Evolutionary conservation across 2,888 invertebrate species (phyloP), one percentile per base, ranked within the genome.

Genomic region (Trichacis sp.): DNA sequence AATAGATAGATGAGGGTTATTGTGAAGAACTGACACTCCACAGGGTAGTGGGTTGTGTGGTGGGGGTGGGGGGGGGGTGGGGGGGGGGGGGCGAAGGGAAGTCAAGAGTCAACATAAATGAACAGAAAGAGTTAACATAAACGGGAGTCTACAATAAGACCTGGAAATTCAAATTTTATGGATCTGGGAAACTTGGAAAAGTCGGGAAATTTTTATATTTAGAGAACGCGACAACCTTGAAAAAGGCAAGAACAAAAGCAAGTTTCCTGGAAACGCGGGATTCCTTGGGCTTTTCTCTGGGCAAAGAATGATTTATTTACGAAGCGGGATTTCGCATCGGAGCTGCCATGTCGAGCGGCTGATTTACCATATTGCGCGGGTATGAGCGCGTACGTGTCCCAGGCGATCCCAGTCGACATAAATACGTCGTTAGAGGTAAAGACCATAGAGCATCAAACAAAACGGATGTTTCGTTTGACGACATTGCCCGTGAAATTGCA

Each of bases 311-410:
- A 20, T 40, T 51, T 40, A 40, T 51, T 40, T 42, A 42, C 51
- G 51, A 14, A 40, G 42, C 42, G 15, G 40, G 40, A 12, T 14
- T 15, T 36, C 40, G 51, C 42, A 51, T 51, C 18, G 51, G 12
- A 51, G 40, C 14, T 19, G n/a, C 36, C 14, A 19, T 49, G 49
- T 30, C 17, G 12, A n/a, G 15, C 14, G 9, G 20, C 11, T 36
- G 24, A 24, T 51, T 51, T 42, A 51, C 20, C 42, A 51, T 51
- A 51, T 24, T 51, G 51, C 51, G 51, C 49, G 17, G 15, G 49
- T 49, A 48, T 48, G 18, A 9, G 30, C 48, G 48, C 30, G 48
- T 38, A n/a, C 19, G 49, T 49, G 49, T 49, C 19, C 11, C 14
- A 40, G 1, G 4, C 51, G 29, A 51, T 51, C 15, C 42, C 19